phyloP scores from a whole-genome alignment of 1,140 invertebrate species.

The Neocloeon triangulifer region DNA sequence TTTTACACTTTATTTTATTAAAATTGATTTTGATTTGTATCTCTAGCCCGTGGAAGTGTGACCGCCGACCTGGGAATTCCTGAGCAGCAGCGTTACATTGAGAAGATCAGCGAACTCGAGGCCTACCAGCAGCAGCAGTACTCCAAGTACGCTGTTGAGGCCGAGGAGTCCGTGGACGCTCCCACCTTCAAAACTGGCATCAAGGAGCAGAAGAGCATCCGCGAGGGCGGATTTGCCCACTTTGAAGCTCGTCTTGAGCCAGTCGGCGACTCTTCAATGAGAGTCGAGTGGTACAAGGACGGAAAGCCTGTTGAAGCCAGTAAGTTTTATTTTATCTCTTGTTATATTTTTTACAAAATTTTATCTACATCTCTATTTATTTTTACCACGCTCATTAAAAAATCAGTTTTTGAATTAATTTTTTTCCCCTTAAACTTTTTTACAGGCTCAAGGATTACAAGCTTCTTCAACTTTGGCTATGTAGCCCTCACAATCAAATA shows the following conservation, averaged over 20 bases:
- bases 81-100: constrained; percentile 81
- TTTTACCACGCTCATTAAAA: not conserved
- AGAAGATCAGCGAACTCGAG: constrained; percentile 81
- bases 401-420: constrained; percentile 2
- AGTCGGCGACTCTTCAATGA: constrained; percentile 71
- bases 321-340: constrained; percentile 14
- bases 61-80: constrained; percentile 71
- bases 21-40: constrained; percentile 5
- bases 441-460: constrained; percentile 65
- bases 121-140: constrained; percentile 56
- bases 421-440: constrained; percentile 6
- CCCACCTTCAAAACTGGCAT: constrained; percentile 86
- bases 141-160: constrained; percentile 49
- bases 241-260: constrained; percentile 90
- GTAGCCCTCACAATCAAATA: constrained; percentile 90
- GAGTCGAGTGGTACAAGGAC: constrained; percentile 91
- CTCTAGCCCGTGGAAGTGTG: constrained; percentile 43
- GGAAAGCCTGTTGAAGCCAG: constrained; percentile 74
- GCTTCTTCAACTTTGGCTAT: constrained; percentile 91
- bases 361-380: too few relatives aligned
- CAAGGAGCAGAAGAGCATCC: constrained; percentile 66
- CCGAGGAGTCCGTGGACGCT: constrained; percentile 47
- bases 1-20: too few relatives aligned
- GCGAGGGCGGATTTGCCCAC: constrained; percentile 84
- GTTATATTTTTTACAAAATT: constrained; percentile 3